phyloP scores from a whole-genome alignment of 2,797 vertebrate species.

The Micropoecilia bifurca region DNA sequence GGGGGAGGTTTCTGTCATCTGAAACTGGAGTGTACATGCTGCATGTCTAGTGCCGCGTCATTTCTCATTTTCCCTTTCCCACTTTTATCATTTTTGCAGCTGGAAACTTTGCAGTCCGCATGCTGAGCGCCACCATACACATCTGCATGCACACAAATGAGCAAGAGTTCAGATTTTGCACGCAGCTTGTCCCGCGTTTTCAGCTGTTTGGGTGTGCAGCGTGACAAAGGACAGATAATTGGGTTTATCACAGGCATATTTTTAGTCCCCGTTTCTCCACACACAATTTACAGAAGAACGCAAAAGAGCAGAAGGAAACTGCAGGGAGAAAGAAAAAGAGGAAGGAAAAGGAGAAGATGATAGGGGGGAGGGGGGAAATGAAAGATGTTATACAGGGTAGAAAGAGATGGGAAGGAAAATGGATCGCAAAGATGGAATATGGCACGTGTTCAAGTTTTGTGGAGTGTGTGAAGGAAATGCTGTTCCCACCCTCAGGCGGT shows the following conservation, averaged over 20 bases:
- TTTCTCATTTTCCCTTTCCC: neutral
- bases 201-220: constrained; percentile 57
- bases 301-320: constrained; percentile 1
- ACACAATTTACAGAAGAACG: constrained; percentile 55
- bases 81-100: neutral
- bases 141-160: constrained; percentile 26
- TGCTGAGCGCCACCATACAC: constrained; percentile 9
- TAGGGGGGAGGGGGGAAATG: constrained; percentile 1
- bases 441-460: constrained; percentile 44
- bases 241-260: constrained; percentile 66
- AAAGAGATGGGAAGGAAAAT: constrained; percentile 7
- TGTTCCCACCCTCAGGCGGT: constrained; percentile 34
- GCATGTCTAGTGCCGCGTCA: neutral
- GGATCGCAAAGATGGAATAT: constrained; percentile 26
- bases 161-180: constrained; percentile 13
- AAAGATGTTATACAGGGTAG: neutral
- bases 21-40: constrained; percentile 3
- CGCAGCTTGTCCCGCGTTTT: constrained; percentile 44
- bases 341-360: neutral
- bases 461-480: constrained; percentile 32
- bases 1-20: neutral
- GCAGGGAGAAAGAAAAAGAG: constrained; percentile 5
- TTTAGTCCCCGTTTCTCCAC: constrained; percentile 61
- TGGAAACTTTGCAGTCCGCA: neutral
- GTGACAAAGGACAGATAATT: constrained; percentile 67